Conservation (phyloP, 2,797 vertebrate species). For the Rousettus madagascariensis region DNA sequence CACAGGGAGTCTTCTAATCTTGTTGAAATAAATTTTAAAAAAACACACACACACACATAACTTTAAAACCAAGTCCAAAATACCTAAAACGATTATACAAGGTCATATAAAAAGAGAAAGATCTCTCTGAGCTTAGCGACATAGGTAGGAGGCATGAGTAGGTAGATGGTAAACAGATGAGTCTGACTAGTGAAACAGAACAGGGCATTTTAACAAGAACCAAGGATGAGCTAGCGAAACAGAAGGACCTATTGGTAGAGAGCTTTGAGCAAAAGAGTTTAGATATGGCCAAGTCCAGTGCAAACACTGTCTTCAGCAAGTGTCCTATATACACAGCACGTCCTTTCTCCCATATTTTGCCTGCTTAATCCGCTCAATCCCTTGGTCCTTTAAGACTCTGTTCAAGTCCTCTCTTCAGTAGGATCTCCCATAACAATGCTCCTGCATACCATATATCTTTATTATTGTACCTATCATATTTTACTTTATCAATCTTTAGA, state of each 20-base stretch:
- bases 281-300: not conserved
- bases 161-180: not conserved
- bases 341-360: not conserved
- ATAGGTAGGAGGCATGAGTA: not conserved
- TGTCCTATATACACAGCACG: not conserved
- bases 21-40: not conserved
- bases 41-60: not conserved
- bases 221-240: not conserved
- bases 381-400: not conserved
- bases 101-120: not conserved
- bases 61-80: conserved; percentile 41
- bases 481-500: conserved; percentile 4
- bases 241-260: not conserved
- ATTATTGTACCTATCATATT: not conserved
- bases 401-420: not conserved
- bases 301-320: not conserved
- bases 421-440: not conserved
- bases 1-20: not conserved
- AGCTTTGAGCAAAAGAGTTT: not conserved
- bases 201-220: not conserved
- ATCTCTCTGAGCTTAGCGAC: not conserved
- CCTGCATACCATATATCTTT: not conserved
- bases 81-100: not conserved
- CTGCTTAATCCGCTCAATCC: not conserved
- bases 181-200: not conserved